Percentiles rank a stretch among this genome's conserved stretches.
Evolutionary conservation across 1,140 invertebrate species (phyloP).

Genomic region (Atopsyche davidsoni): DNA sequence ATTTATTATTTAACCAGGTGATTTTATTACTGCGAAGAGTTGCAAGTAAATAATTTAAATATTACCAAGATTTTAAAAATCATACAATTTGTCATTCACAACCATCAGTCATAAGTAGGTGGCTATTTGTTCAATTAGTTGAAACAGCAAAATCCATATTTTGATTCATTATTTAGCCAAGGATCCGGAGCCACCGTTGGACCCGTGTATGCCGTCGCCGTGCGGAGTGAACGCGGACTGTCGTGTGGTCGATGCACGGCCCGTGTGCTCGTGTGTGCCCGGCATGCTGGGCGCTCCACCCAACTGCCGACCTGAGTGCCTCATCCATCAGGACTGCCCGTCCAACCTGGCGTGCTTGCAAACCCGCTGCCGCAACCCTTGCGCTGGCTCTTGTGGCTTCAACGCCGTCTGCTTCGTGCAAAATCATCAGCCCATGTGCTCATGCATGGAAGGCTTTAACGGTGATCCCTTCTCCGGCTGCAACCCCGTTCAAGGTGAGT

Average conservation of each 20-base stretch:
- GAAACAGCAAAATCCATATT: too few relatives aligned
- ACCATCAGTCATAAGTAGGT: too few relatives aligned
- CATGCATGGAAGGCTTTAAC: conserved; percentile 66
- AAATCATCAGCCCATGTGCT: conserved; percentile 72
- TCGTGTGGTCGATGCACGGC: conserved; percentile 57
- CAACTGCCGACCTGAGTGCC: conserved; percentile 69
- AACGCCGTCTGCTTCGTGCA: conserved; percentile 72
- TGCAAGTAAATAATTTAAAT: too few relatives aligned
- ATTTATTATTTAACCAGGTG: too few relatives aligned
- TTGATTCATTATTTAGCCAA: conserved; percentile 1
- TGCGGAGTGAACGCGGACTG: conserved; percentile 80
- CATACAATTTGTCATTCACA: too few relatives aligned
- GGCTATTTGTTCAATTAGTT: too few relatives aligned
- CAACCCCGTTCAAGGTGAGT: conserved; percentile 59
- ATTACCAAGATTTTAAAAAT: too few relatives aligned
- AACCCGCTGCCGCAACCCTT: conserved; percentile 73
- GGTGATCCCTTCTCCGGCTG: conserved; percentile 80
- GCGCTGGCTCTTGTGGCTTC: conserved; percentile 74
- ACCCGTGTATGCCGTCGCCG: conserved; percentile 72
- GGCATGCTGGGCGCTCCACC: conserved; percentile 81
- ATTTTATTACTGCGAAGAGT: too few relatives aligned
- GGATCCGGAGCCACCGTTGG: conserved; percentile 37
- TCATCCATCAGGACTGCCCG: conserved; percentile 74
- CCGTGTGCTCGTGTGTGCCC: conserved; percentile 68
- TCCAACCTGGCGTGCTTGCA: conserved; percentile 69